These are phyloP conservation scores for Pholis gunnellus DNA, from an alignment of 2,113 vertebrate species.

Conservation along the genomic window DNA sequence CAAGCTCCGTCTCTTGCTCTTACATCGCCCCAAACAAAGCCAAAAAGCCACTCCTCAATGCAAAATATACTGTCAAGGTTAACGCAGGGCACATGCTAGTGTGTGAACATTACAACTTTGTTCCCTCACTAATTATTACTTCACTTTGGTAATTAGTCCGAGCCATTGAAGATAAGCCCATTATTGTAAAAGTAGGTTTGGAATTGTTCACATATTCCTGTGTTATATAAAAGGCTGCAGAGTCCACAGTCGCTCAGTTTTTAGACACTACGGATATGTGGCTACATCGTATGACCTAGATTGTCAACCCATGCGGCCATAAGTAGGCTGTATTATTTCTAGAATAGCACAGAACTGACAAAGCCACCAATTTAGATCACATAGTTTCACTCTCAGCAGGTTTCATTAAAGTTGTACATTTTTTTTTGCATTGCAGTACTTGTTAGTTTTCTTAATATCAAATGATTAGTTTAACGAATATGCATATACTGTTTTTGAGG, in stretches of 20 bases:
- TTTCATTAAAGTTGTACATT: background rate
- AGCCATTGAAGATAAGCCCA: background rate
- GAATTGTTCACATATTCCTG: background rate
- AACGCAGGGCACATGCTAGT: background rate
- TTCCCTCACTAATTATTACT: background rate
- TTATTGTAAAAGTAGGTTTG: slow-evolving; percentile 7
- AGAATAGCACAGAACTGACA: slow-evolving; percentile 31
- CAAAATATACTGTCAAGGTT: background rate
- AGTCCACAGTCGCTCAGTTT: background rate
- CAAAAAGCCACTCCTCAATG: background rate
- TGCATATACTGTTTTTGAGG: background rate
- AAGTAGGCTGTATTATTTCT: slow-evolving; percentile 50
- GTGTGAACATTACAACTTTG: background rate
- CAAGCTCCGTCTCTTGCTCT: background rate
- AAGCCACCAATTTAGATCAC: background rate
- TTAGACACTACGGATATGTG: background rate
- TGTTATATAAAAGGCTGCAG: background rate
- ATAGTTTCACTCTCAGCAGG: background rate
- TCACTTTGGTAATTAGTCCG: slow-evolving; percentile 7
- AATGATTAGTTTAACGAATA: background rate
- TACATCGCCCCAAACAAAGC: background rate
- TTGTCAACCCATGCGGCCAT: slow-evolving; percentile 43
- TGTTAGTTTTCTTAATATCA: background rate
- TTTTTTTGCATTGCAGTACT: background rate
- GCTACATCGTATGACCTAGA: slow-evolving; percentile 43